A percentile compares a stretch with the other conserved stretches of the same genome.
Conservation (phyloP, 2,797 vertebrate species). For the Natrix natrix region DNA sequence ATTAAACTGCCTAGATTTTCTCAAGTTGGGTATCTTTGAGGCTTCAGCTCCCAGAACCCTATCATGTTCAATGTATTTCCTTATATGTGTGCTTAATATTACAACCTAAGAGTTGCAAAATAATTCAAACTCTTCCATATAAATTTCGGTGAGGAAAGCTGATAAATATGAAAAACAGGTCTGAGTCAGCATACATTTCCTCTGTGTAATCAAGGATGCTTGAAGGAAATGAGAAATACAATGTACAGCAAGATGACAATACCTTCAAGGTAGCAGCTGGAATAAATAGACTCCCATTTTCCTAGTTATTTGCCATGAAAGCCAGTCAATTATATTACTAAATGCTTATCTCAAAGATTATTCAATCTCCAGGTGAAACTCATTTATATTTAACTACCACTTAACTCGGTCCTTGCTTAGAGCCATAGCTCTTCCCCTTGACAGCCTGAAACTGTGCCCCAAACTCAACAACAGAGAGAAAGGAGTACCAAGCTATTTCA, state of each 20-base stretch:
- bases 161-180: not conserved
- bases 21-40: not conserved
- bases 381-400: constrained; percentile 54
- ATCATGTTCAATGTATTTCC: not conserved
- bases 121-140: not conserved
- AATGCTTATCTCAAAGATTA: constrained; percentile 48
- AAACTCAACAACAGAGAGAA: not conserved
- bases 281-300: constrained; percentile 14
- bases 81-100: not conserved
- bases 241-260: constrained; percentile 7
- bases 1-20: not conserved
- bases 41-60: not conserved
- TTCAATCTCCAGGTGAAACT: constrained; percentile 47
- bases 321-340: constrained; percentile 42
- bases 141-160: not conserved
- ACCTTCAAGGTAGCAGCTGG: constrained; percentile 7
- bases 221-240: constrained; percentile 37
- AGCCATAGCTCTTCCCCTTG: constrained; percentile 29
- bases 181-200: constrained; percentile 38
- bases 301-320: constrained; percentile 18
- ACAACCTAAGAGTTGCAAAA: not conserved
- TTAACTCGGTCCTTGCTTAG: constrained; percentile 44
- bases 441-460: constrained; percentile 32
- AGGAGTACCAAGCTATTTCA: not conserved
- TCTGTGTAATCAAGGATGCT: constrained; percentile 7